These are phyloP conservation scores for Megalopta genalis DNA, from an alignment of 1,140 invertebrate species.

Conservation along the genomic window DNA sequence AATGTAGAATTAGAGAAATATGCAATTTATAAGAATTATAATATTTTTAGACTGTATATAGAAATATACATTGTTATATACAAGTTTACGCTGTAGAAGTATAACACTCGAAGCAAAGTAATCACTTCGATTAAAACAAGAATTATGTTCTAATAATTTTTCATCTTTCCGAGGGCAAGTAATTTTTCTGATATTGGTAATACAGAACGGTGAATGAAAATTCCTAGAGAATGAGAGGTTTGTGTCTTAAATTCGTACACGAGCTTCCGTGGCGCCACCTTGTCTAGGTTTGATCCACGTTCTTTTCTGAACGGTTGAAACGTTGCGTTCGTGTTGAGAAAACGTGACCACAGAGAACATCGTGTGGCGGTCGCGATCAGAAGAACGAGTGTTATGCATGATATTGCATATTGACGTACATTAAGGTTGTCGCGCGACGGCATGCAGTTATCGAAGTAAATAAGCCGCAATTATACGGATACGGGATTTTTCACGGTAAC, in stretches of 20 bases:
- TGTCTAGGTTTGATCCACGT: conserved; percentile 19
- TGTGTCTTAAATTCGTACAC: not conserved
- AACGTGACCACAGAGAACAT: conserved; percentile 33
- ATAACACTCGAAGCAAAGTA: no score
- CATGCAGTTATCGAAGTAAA: conserved; percentile 71
- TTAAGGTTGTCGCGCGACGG: conserved; percentile 58
- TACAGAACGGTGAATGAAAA: no score
- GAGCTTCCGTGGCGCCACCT: conserved; percentile 33
- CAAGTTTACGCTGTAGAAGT: no score
- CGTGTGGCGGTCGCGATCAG: conserved; percentile 28
- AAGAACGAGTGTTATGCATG: conserved; percentile 64
- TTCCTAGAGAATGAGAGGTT: no score
- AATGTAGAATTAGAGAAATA: no score
- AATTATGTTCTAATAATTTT: no score
- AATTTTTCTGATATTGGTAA: no score
- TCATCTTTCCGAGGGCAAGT: no score
- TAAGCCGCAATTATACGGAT: conserved; percentile 40
- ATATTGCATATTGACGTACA: conserved; percentile 68
- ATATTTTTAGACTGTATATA: no score
- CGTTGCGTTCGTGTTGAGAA: conserved; percentile 41
- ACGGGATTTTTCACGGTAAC: conserved; percentile 37
- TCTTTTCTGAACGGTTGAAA: conserved; percentile 57
- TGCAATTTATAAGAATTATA: no score
- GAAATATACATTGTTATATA: no score
- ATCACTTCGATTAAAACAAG: no score